These are phyloP conservation scores for Macropus fuliginosus DNA, from an alignment of 2,797 vertebrate species.

Conservation along the genomic window DNA sequence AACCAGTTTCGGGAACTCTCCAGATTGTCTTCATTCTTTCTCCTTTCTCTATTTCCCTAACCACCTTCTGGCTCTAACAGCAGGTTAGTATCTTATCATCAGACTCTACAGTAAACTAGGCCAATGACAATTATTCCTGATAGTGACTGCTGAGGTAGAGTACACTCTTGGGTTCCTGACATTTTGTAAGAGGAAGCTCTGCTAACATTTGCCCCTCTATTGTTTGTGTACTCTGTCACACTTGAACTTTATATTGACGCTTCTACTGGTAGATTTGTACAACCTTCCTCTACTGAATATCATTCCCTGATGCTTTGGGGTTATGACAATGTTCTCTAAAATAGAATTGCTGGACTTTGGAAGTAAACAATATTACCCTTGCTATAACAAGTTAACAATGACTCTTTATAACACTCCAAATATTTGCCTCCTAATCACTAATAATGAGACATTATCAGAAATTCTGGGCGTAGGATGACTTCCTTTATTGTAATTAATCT, in stretches of 20 bases:
- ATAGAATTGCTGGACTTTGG: slow-evolving; percentile 66
- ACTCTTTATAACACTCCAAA: slow-evolving; percentile 64
- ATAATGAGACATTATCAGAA: background rate
- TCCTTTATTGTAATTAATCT: background rate
- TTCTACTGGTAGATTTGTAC: slow-evolving; percentile 78
- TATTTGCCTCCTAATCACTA: slow-evolving; percentile 59
- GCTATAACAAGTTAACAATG: slow-evolving; percentile 49
- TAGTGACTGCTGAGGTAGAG: slow-evolving; percentile 46
- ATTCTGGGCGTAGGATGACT: slow-evolving; percentile 27
- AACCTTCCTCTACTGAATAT: slow-evolving; percentile 50
- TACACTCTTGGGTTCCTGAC: slow-evolving; percentile 33
- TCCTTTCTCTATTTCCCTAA: slow-evolving; percentile 42
- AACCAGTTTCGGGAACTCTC: background rate
- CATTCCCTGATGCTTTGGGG: slow-evolving; percentile 34
- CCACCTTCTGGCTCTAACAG: slow-evolving; percentile 65
- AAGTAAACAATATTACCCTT: slow-evolving; percentile 61
- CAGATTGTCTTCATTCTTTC: slow-evolving; percentile 37
- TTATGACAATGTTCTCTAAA: slow-evolving; percentile 57
- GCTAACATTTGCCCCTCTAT: slow-evolving; percentile 82
- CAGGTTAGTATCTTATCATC: slow-evolving; percentile 65
- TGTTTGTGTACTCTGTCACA: slow-evolving; percentile 71
- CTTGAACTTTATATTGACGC: slow-evolving; percentile 81
- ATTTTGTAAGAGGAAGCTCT: slow-evolving; percentile 68
- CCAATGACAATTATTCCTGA: slow-evolving; percentile 56
- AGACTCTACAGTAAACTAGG: slow-evolving; percentile 67